Evolutionary conservation across 2,797 vertebrate species (phyloP).

Genomic region (Brachyrhaphis roseni): DNA sequence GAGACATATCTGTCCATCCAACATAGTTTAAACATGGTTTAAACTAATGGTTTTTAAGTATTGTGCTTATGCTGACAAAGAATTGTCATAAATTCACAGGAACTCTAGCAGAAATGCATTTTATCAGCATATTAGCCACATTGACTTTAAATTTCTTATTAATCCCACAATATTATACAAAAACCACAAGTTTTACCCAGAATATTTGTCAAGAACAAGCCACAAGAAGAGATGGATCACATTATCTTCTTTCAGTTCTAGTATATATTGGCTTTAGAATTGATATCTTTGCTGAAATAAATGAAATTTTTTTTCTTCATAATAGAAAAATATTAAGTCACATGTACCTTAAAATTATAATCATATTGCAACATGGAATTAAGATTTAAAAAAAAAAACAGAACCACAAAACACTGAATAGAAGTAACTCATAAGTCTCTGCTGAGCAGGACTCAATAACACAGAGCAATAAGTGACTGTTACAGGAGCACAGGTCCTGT

Average conservation of each 20-base stretch:
- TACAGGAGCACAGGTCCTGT: conserved; percentile 63
- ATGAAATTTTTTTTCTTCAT: background rate
- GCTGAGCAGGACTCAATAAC: conserved; percentile 53
- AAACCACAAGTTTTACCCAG: background rate
- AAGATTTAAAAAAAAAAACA: background rate
- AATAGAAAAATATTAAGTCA: background rate
- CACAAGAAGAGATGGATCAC: background rate
- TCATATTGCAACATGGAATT: background rate
- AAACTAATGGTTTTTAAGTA: background rate
- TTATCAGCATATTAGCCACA: background rate
- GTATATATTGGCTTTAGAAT: background rate
- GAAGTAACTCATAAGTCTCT: conserved; percentile 35
- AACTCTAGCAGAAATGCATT: background rate
- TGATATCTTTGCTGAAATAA: background rate
- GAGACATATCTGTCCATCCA: background rate
- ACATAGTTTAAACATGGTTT: background rate
- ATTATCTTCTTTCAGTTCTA: background rate
- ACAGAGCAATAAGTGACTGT: conserved; percentile 58
- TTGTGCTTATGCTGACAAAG: background rate
- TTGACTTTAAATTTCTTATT: background rate
- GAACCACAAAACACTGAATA: background rate
- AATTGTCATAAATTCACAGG: background rate
- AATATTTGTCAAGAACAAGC: background rate
- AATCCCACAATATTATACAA: background rate
- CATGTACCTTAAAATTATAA: background rate